Evolutionary conservation across 2,113 vertebrate species (phyloP), one percentile per base, ranked within the genome.

Genomic region (Alligator mississippiensis): DNA sequence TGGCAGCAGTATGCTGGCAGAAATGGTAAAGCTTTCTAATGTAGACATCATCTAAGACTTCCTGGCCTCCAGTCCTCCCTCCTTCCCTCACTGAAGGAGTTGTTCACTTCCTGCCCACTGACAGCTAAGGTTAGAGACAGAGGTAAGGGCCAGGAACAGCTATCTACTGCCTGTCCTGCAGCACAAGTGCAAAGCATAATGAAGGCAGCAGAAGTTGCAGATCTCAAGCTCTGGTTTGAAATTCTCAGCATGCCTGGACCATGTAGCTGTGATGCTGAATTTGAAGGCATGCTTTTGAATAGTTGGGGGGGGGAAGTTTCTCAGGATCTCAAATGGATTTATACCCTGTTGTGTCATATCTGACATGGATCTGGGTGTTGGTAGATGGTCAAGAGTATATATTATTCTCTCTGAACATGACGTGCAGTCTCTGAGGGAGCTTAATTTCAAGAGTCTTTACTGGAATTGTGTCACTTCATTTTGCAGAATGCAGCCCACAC

Each of bases 311-410:
- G 55, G 19, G 60, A 82, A 59, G 6, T 74, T 15, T 82, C 87
- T 78, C 89, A 85, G 83, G 28, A 84, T 38, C 0, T 2, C 17
- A 2, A 5, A 88, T 84, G 84, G 95, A 83, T 30, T 19, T 91
- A 2, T 90, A 91, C 70, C 87, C 89, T 27, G 78, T 47, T 82
- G 89, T 68, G n/a, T 8, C 47, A 47, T 47, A 47, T 10, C 3
- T 38, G 82, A 27, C 3, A 7, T 77, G 1, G 90, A 4, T 5
- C 60, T 76, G 77, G 94, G 92, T 1, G 60, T 63, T n/a, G 2
- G 82, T 38, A 1, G 59, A 80, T 34, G 88, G 5, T 0, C 92
- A 38, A 1, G 34, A 7, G 70, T 0, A 0, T 1, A 17, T 61
- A 1, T 90, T 59, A 6, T 30, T 38, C 85, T 1, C 68, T 5